phyloP scores from a whole-genome alignment of 1,140 invertebrate species.

The Lordiphosa clarofinis region DNA sequence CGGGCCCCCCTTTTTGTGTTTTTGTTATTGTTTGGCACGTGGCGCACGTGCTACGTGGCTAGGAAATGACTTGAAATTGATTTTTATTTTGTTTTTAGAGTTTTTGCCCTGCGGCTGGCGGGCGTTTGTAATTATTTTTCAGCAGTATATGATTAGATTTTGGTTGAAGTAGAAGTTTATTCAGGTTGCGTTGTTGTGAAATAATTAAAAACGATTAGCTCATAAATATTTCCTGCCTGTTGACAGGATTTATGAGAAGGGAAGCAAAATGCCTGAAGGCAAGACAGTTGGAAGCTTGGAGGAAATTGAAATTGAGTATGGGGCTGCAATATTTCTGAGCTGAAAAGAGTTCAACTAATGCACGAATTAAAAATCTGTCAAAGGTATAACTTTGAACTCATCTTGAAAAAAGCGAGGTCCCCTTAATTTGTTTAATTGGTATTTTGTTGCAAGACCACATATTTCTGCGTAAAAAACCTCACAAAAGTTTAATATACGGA shows the following conservation, averaged over 20 bases:
- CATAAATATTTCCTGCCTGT: slow-evolving; percentile 59
- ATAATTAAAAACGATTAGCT: slow-evolving; percentile 70
- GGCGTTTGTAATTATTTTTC: slow-evolving; percentile 55
- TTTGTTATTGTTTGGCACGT: slow-evolving; percentile 59
- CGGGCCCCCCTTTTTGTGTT: slow-evolving; percentile 24
- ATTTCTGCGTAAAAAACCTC: too few species aligned
- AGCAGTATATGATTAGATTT: slow-evolving; percentile 47
- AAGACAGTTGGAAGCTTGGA: too few species aligned
- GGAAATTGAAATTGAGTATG: too few species aligned
- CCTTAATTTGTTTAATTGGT: too few species aligned
- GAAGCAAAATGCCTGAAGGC: too few species aligned
- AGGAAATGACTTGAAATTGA: slow-evolving; percentile 54
- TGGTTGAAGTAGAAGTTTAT: slow-evolving; percentile 28
- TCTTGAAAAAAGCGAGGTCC: too few species aligned
- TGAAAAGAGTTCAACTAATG: too few species aligned
- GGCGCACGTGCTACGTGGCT: slow-evolving; percentile 49
- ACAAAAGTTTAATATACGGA: too few species aligned
- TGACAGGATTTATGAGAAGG: slow-evolving; percentile 30
- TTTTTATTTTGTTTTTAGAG: slow-evolving; percentile 67
- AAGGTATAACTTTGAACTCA: too few species aligned
- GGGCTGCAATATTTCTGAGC: too few species aligned
- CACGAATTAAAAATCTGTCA: too few species aligned
- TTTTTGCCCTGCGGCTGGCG: slow-evolving; percentile 1
- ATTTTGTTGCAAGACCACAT: too few species aligned
- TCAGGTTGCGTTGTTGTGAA: slow-evolving; percentile 46